Base-by-base conservation (phyloP, 2,797 vertebrate genomes). In the Lateolabrax maculatus region DNA sequence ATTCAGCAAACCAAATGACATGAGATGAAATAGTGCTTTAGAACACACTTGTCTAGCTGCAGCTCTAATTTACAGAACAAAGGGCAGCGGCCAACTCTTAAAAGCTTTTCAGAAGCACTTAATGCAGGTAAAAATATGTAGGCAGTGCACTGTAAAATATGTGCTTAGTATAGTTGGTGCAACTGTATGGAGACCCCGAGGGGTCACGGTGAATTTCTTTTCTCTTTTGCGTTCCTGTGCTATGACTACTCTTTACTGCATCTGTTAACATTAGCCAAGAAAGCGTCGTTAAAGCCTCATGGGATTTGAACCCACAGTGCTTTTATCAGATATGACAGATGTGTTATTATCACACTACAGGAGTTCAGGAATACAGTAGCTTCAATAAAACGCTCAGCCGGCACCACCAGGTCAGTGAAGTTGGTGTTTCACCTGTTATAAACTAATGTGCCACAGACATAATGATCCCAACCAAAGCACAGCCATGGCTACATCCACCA, bases 51-150 rank as follows among this genome's bases (percentile, higher is more conserved):
- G 6, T 46, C 15, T 15, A 27, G 21, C 49, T 57, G 15, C 34
- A 58, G 18, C n/a, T 71, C 16, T 72, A 23, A 37, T 57, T 27
- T 25, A 27, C 11, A 37, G 31, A 52, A 29, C n/a, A 68, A 67
- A 56, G 21, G 31, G 29, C 2, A 12, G 13, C 18, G 64, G 36
- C 29, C 70, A 55, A 55, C 41, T 29, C 39, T 49, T 57, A 41
- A 70, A 71, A 75, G 23, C 46, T n/a, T 53, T 18, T 36, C 3
- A 64, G 21, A 60, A 60, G n/a, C 51, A 52, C 10, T 41, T 46
- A 23, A 25, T 49, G 19, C 10, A 62, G 41, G 9, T 31, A 53
- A 53, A 65, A 23, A 44, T n/a, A 70, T 57, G 9, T 9, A 27
- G 8, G 29, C 19, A 36, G 23, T 49, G 4, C 8, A 37, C 1